phyloP scores from a whole-genome alignment of 2,797 vertebrate species.

The Aplochiton taeniatus region DNA sequence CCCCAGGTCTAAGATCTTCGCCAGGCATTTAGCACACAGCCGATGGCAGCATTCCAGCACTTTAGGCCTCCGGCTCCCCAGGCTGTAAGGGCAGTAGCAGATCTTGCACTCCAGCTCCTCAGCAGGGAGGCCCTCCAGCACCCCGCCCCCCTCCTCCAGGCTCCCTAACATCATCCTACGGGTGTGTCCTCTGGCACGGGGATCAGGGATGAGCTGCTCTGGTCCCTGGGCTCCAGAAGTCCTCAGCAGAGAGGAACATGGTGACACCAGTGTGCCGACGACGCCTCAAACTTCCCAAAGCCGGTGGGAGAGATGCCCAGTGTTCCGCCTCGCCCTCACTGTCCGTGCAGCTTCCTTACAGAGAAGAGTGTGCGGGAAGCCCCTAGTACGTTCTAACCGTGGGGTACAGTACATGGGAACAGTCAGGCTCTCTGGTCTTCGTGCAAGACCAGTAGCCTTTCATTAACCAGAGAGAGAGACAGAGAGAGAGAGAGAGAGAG shows the following conservation, averaged over 20 bases:
- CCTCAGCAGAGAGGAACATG: slow-evolving; percentile 23
- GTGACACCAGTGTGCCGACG: slow-evolving; percentile 6
- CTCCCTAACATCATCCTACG: slow-evolving; percentile 71
- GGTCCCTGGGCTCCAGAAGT: slow-evolving; percentile 16
- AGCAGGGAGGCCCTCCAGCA: slow-evolving; percentile 56
- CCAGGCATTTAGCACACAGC: slow-evolving; percentile 92
- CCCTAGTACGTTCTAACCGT: slow-evolving; percentile 37
- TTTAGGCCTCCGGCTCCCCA: slow-evolving; percentile 86
- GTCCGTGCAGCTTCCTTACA: slow-evolving; percentile 15
- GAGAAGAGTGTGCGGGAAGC: slow-evolving; percentile 24
- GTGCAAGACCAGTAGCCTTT: slow-evolving; percentile 57
- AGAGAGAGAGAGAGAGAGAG: background rate
- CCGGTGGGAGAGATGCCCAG: slow-evolving; percentile 14
- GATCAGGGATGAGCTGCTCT: slow-evolving; percentile 29
- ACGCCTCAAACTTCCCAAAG: slow-evolving; percentile 32
- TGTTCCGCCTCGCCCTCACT: slow-evolving; percentile 33
- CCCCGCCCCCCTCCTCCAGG: slow-evolving; percentile 59
- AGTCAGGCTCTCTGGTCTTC: slow-evolving; percentile 37
- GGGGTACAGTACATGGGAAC: slow-evolving; percentile 18
- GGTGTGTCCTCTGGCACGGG: slow-evolving; percentile 5
- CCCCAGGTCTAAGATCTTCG: slow-evolving; percentile 88
- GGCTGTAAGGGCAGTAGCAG: slow-evolving; percentile 89
- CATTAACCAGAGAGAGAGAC: slow-evolving; percentile 28
- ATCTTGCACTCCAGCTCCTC: slow-evolving; percentile 98
- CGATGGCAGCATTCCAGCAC: slow-evolving; percentile 90